Evolutionary conservation across 2,797 vertebrate species (phyloP).

Genomic region (Cichlasoma orientale): DNA sequence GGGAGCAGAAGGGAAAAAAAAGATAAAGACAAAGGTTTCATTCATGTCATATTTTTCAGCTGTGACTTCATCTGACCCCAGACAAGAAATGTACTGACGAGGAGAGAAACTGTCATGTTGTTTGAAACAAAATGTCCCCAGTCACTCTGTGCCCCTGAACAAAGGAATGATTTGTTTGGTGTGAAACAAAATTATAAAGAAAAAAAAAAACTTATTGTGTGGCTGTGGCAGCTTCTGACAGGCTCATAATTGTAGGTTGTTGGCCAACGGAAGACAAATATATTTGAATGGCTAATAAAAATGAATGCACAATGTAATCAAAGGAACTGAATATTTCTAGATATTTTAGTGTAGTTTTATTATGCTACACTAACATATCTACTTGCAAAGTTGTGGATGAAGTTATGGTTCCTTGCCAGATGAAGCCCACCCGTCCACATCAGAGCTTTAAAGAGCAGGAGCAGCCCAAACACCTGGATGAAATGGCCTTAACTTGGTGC

Average conservation of each 20-base stretch:
- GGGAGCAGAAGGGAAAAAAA: constrained; percentile 9
- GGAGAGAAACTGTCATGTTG: constrained; percentile 40
- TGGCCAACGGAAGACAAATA: constrained; percentile 31
- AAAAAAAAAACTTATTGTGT: constrained; percentile 19
- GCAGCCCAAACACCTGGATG: not conserved
- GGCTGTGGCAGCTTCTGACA: constrained; percentile 42
- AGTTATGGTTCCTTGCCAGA: not conserved
- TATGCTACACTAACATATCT: not conserved
- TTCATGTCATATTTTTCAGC: constrained; percentile 41
- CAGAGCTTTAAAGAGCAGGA: not conserved
- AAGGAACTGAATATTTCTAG: not conserved
- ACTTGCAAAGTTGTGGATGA: not conserved
- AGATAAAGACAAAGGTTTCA: constrained; percentile 9
- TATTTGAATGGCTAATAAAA: constrained; percentile 10
- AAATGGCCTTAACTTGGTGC: rapidly evolving
- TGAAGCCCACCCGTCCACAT: not conserved
- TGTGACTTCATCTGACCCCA: constrained; percentile 24
- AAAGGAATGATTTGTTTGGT: constrained; percentile 46
- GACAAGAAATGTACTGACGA: constrained; percentile 22
- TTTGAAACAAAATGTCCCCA: constrained; percentile 31
- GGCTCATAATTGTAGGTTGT: constrained; percentile 52
- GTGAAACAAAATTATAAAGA: constrained; percentile 31
- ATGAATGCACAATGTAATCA: not conserved
- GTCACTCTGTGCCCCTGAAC: constrained; percentile 20
- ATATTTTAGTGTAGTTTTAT: not conserved